phyloP scores from a whole-genome alignment of 1,140 invertebrate species.

The Bombus confusus region DNA sequence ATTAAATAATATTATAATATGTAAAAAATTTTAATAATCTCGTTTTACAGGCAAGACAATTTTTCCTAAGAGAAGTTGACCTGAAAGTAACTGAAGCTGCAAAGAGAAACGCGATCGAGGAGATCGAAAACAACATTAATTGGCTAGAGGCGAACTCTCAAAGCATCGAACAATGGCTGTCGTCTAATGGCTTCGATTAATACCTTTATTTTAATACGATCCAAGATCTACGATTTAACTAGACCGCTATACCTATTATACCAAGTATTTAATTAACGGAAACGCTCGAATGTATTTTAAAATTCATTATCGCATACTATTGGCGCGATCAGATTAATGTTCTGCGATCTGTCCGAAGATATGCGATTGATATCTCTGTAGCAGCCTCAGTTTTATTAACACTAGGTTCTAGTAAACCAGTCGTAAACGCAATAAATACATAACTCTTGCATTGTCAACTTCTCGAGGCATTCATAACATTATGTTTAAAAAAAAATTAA shows the following conservation, averaged over 20 bases:
- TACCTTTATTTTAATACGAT: background rate
- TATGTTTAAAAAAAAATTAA: too few relatives aligned
- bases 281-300: background rate
- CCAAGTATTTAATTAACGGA: background rate
- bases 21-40: too few relatives aligned
- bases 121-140: constrained; percentile 35
- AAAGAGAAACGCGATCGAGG: constrained; percentile 38
- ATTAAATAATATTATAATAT: too few relatives aligned
- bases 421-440: background rate
- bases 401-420: background rate
- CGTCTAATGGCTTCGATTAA: constrained; percentile 12
- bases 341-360: background rate
- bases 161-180: constrained; percentile 25
- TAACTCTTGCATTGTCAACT: background rate
- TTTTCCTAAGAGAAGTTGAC: constrained; percentile 2
- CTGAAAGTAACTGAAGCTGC: background rate
- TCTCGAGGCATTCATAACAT: too few relatives aligned
- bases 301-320: constrained; percentile 3
- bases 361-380: background rate
- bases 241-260: background rate
- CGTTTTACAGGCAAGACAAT: constrained; percentile 9
- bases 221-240: background rate
- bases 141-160: constrained; percentile 20
- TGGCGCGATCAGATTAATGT: background rate
- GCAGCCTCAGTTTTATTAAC: background rate